A percentile compares a stretch with the other conserved stretches of the same genome.
These are phyloP conservation scores for Sebastiscus albofasciatus DNA, from an alignment of 2,797 vertebrate genomes.

Conservation along the genomic window DNA sequence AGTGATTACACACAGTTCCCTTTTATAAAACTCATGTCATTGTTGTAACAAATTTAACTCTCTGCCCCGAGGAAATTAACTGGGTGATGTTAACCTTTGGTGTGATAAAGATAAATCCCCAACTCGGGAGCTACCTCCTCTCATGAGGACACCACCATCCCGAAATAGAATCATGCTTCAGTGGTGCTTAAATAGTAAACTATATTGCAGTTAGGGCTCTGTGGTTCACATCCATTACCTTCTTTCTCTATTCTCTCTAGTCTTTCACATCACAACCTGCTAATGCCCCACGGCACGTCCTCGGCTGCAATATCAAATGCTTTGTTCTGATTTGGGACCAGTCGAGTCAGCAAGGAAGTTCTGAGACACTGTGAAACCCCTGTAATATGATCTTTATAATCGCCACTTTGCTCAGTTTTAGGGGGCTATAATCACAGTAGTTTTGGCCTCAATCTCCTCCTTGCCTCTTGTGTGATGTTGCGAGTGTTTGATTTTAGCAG, in stretches of 20 bases:
- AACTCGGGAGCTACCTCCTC: slow-evolving; percentile 32
- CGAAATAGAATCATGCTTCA: slow-evolving; percentile 40
- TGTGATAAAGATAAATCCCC: slow-evolving; percentile 62
- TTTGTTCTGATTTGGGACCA: slow-evolving; percentile 35
- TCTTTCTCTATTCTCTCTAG: not conserved
- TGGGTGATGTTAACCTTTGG: slow-evolving; percentile 65
- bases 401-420: slow-evolving; percentile 12
- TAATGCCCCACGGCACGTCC: slow-evolving; percentile 22
- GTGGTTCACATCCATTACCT: slow-evolving; percentile 3
- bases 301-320: slow-evolving; percentile 42
- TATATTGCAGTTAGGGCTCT: slow-evolving; percentile 12
- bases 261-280: slow-evolving; percentile 15
- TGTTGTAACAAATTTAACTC: slow-evolving; percentile 63
- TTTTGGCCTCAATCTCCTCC: not conserved
- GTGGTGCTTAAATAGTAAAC: slow-evolving; percentile 34
- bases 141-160: slow-evolving; percentile 37
- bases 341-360: slow-evolving; percentile 29
- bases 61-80: slow-evolving; percentile 51
- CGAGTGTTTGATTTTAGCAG: not conserved
- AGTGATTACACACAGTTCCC: slow-evolving; percentile 57
- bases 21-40: slow-evolving; percentile 54
- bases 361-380: slow-evolving; percentile 31
- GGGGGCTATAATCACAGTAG: slow-evolving; percentile 3
- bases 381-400: slow-evolving; percentile 44
- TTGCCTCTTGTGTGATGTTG: not conserved